Base-by-base conservation (phyloP, 2,797 vertebrate species). In the Trachurus trachurus region DNA sequence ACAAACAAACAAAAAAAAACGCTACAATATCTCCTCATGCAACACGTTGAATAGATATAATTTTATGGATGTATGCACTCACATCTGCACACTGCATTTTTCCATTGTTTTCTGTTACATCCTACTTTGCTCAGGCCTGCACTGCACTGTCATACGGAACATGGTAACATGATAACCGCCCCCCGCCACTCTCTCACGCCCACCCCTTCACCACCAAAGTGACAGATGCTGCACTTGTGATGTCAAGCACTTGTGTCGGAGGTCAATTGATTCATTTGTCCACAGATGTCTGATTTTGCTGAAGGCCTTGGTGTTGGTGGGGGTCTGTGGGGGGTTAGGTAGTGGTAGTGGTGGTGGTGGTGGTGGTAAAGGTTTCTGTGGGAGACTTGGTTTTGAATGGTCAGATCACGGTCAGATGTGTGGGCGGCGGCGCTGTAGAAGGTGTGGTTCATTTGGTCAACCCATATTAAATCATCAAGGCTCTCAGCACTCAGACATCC, bases 401-500 rank as follows among this genome's bases (percentile, higher is more conserved):
- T 84, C 75, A 66, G 80, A 76, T 82, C 74, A 68, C 62, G 58
- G 85, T 90, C 76, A 86, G 76, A 88, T 82, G 81, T 87, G 87
- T 80, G 88, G 86, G 72, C 31, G 73, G 59, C 34, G 26, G 26
- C 26, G 16, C 70, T 78, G 71, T 66, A 75, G 83, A 89, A 93
- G 90, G 93, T 93, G 92, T 93, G 93, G 92, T 94, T 91, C 89
- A 80, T 89, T 82, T 90, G 92, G 93, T 94, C 88, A 92, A 92
- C 92, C 90, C 92, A 84, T 91, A 93, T 94, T 94, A 93, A 93
- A 94, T 93, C 87, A 91, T 91, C 83, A 83, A 83, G 80, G 83
- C 90, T 91, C 82, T 93, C 81, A 87, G 86, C 90, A 91, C 91
- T 90, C 77, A 91, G 85, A 89, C 91, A 90, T 91, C 88, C 88